phyloP scores from a whole-genome alignment of 2,888 invertebrate species.

The Salpingus planirostris region DNA sequence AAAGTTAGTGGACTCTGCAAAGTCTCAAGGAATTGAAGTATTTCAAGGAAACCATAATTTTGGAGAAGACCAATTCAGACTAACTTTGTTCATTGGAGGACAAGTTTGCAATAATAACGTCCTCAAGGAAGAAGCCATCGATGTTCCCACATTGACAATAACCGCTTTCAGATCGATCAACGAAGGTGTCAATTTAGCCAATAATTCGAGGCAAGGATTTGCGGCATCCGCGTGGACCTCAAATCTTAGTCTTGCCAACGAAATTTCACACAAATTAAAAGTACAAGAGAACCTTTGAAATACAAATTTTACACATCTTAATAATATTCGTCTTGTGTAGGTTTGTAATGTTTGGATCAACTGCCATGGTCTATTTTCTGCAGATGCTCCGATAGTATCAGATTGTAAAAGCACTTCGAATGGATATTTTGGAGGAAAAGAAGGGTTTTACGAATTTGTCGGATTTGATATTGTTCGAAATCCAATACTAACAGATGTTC shows the following conservation, averaged over 20 bases:
- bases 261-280: conserved; percentile 44
- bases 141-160: conserved; percentile 41
- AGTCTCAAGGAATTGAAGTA: conserved; percentile 27
- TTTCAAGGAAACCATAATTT: conserved; percentile 19
- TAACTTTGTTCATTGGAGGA: conserved; percentile 28
- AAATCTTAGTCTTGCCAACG: conserved; percentile 45
- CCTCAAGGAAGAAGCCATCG: conserved; percentile 18
- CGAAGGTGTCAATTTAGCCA: conserved; percentile 48
- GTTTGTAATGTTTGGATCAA: conserved; percentile 50
- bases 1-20: conserved; percentile 21
- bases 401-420: conserved; percentile 45
- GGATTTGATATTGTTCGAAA: conserved; percentile 5
- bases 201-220: conserved; percentile 45
- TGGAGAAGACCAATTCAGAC: conserved; percentile 17
- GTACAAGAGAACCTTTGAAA: conserved; percentile 20
- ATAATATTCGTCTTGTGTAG: conserved; percentile 21
- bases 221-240: conserved; percentile 50
- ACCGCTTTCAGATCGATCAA: conserved; percentile 47
- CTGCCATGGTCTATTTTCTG: conserved; percentile 43
- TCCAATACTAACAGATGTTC: conserved; percentile 2
- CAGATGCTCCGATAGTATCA: conserved; percentile 43
- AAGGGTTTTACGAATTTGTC: conserved; percentile 18
- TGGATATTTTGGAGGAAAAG: conserved; percentile 43
- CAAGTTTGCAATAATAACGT: conserved; percentile 27
- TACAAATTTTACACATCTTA: neutral